Percentiles rank a stretch among this genome's conserved stretches.
Conservation (phyloP, 1,140 invertebrate species). For the Aradophagus sp. region DNA sequence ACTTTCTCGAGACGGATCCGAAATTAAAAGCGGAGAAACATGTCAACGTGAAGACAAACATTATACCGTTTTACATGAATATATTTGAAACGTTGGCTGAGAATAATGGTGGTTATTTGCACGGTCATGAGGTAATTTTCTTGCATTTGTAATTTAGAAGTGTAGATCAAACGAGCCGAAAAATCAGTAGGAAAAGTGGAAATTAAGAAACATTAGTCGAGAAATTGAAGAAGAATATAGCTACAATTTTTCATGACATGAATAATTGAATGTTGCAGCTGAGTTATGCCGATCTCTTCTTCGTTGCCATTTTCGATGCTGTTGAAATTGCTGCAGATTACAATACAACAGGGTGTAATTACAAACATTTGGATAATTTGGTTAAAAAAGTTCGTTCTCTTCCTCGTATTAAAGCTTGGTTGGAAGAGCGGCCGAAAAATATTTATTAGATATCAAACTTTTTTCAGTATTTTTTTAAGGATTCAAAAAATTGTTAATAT, state of each 20-base stretch:
- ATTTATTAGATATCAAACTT: no score
- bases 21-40: conserved; percentile 60
- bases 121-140: conserved; percentile 65
- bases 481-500: no score
- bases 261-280: conserved; percentile 67
- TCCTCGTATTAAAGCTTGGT: neutral
- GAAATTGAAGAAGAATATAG: neutral
- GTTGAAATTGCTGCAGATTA: neutral
- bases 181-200: neutral
- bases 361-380: neutral
- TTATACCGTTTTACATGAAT: conserved; percentile 65
- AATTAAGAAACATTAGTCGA: neutral
- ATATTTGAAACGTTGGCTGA: conserved; percentile 66
- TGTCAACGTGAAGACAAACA: conserved; percentile 59
- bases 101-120: conserved; percentile 68
- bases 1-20: conserved; percentile 62
- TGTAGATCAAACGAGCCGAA: neutral
- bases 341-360: no score
- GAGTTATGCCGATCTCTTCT: no score
- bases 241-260: neutral
- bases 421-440: no score
- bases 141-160: conserved; percentile 2
- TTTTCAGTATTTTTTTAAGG: no score
- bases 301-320: no score
- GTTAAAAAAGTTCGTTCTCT: neutral